Evolutionary conservation across 2,113 vertebrate genomes (phyloP).

Genomic region (Saccopteryx leptura): DNA sequence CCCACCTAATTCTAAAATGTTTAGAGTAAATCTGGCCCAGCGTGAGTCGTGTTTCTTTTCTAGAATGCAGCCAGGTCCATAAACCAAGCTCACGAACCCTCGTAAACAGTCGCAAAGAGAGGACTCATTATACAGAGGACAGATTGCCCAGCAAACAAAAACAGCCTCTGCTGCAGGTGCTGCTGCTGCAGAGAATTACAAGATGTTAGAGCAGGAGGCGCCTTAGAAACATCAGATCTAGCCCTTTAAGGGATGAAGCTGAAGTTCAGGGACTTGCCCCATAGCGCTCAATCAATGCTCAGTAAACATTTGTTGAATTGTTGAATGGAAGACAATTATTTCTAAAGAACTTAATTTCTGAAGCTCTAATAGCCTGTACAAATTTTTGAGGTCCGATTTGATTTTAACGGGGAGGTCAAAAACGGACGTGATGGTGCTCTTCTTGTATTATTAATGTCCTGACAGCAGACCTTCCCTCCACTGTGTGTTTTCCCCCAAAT

Average conservation of each 20-base stretch:
- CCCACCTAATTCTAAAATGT: constrained; percentile 2
- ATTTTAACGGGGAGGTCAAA: constrained; percentile 41
- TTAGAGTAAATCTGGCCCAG: not conserved
- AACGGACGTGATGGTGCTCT: constrained; percentile 50
- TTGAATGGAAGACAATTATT: constrained; percentile 52
- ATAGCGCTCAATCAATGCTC: not conserved
- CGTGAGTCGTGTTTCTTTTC: not conserved
- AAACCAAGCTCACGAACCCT: not conserved
- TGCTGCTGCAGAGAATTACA: not conserved
- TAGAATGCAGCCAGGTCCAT: not conserved
- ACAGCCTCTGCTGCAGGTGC: not conserved
- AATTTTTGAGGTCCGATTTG: constrained; percentile 39
- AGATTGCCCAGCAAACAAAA: not conserved
- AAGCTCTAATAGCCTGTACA: not conserved
- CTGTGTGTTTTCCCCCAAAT: constrained; percentile 38
- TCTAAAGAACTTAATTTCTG: constrained; percentile 51
- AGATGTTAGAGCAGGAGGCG: not conserved
- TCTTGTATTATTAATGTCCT: not conserved
- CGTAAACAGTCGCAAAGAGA: not conserved
- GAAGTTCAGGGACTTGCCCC: not conserved
- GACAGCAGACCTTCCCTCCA: not conserved
- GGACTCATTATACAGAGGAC: not conserved
- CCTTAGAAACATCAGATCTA: not conserved
- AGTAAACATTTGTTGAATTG: constrained; percentile 54
- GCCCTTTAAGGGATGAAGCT: not conserved